Percentiles rank a stretch among this genome's conserved stretches.
phyloP scores from a whole-genome alignment of 2,113 vertebrate species.

The Nipponia nippon region DNA sequence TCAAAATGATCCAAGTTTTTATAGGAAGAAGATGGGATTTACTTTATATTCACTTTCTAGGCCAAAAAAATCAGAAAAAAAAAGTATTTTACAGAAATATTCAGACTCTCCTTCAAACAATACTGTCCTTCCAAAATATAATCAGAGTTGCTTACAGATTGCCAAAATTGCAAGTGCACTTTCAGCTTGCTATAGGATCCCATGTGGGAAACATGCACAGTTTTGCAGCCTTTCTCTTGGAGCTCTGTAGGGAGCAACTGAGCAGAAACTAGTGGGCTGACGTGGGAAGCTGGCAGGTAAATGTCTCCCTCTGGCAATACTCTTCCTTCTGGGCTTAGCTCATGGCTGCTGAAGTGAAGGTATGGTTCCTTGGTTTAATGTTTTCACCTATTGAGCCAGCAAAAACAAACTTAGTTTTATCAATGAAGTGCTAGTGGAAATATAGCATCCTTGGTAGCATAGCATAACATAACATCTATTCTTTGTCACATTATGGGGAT shows the following conservation, averaged over 20 bases:
- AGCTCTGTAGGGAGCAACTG: background rate
- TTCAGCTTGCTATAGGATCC: background rate
- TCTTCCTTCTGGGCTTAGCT: background rate
- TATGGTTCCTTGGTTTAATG: background rate
- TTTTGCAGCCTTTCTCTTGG: background rate
- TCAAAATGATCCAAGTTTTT: background rate
- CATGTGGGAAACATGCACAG: background rate
- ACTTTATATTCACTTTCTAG: background rate
- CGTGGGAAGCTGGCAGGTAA: background rate
- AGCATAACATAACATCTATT: accelerated
- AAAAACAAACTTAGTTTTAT: background rate
- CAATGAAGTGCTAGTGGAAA: background rate
- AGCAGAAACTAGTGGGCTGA: background rate
- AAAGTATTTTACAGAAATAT: background rate
- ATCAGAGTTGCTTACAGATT: background rate
- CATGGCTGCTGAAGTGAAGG: background rate
- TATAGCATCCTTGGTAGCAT: background rate
- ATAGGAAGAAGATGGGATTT: background rate
- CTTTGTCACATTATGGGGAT: accelerated
- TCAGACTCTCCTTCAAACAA: background rate
- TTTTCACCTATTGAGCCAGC: background rate
- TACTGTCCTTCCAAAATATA: background rate
- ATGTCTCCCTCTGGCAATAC: background rate
- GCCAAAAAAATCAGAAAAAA: background rate
- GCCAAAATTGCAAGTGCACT: background rate